Evolutionary conservation across 2,797 vertebrate species (phyloP).

Genomic region (Liparis tanakae): DNA sequence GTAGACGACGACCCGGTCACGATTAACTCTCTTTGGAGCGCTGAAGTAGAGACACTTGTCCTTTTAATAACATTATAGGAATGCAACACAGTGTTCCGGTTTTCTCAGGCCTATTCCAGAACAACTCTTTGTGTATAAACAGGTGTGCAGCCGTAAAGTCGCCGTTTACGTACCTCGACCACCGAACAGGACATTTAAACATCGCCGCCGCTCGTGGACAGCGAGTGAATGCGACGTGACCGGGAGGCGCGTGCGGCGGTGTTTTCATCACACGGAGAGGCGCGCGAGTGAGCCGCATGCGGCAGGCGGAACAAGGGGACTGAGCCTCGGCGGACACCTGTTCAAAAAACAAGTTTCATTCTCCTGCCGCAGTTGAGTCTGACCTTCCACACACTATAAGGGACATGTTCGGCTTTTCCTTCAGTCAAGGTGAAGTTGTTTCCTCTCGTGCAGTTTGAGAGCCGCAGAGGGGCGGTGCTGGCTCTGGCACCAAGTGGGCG

Average conservation of each 20-base stretch:
- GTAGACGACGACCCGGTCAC: too few relatives aligned
- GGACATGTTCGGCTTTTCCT: constrained; percentile 1
- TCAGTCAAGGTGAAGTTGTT: constrained; percentile 39
- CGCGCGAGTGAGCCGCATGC: constrained; percentile 43
- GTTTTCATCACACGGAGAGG: constrained; percentile 57
- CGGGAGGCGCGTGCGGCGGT: constrained; percentile 40
- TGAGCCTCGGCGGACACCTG: constrained; percentile 45
- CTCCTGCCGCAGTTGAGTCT: not conserved
- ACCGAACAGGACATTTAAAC: constrained; percentile 75
- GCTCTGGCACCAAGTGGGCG: constrained; percentile 34
- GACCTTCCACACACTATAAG: not conserved
- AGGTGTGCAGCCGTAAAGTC: not conserved
- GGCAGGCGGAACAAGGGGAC: constrained; percentile 46
- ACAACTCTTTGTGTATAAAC: constrained; percentile 4
- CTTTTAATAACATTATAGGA: not conserved
- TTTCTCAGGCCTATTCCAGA: constrained; percentile 22
- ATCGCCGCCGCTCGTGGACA: constrained; percentile 55
- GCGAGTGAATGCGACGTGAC: constrained; percentile 41
- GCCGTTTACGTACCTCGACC: constrained; percentile 67
- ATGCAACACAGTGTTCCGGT: constrained; percentile 6
- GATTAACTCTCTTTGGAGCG: too few relatives aligned
- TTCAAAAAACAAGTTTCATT: constrained; percentile 12
- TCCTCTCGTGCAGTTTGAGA: constrained; percentile 23
- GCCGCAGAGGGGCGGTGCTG: constrained; percentile 64
- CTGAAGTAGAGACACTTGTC: not conserved